These are phyloP conservation scores for Scomber japonicus DNA, from an alignment of 2,113 vertebrate species.

Conservation along the genomic window DNA sequence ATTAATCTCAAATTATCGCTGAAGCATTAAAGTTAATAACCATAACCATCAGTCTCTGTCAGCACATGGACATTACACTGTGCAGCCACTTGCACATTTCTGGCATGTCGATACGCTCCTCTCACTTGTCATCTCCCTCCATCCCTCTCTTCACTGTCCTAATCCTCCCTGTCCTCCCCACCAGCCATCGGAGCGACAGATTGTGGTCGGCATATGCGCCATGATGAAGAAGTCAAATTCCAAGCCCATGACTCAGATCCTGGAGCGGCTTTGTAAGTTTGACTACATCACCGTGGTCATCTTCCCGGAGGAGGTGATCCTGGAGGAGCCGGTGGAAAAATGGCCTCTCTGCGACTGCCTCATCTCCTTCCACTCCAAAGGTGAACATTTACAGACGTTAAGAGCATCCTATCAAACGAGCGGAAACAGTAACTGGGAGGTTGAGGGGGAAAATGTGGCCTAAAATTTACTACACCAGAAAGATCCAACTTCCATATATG, in stretches of 20 bases:
- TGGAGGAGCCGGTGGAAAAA: slow-evolving; percentile 94
- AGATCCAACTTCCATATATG: background rate
- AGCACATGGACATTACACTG: too few species aligned
- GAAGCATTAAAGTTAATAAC: too few species aligned
- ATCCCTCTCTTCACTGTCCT: too few species aligned
- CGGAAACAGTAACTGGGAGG: background rate
- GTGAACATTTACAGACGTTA: slow-evolving; percentile 70
- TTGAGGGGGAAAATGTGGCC: background rate
- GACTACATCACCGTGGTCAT: slow-evolving; percentile 97
- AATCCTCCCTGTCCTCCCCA: background rate
- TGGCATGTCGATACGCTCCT: too few species aligned
- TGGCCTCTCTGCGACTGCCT: slow-evolving; percentile 98
- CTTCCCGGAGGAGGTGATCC: slow-evolving; percentile 96
- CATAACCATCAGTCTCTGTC: too few species aligned
- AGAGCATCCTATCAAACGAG: background rate
- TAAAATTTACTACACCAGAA: background rate
- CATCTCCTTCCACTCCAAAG: slow-evolving; percentile 99
- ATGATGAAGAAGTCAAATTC: slow-evolving; percentile 99
- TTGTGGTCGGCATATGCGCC: slow-evolving; percentile 97
- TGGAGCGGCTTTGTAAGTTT: slow-evolving; percentile 97
- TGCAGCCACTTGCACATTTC: too few species aligned
- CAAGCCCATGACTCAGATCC: slow-evolving; percentile 98
- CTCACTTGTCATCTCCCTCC: too few species aligned
- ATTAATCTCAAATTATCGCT: too few species aligned
- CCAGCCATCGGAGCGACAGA: slow-evolving; percentile 93